Base-by-base conservation (phyloP, 2,888 invertebrate genomes). In the Abrostola tripartita region DNA sequence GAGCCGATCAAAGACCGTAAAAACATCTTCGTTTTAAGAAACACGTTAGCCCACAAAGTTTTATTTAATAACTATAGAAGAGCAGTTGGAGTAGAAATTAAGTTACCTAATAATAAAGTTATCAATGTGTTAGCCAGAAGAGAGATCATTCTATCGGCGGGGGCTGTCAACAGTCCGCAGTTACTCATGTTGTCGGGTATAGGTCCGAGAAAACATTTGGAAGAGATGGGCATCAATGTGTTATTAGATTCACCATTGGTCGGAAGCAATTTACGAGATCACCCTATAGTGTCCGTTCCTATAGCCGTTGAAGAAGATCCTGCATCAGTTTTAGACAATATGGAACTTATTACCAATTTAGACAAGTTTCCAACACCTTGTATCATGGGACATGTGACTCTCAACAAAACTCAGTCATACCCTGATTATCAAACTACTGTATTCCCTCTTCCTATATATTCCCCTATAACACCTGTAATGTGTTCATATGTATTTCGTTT, bases 131-230 rank as follows among this genome's bases (percentile, higher is more conserved):
- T 60, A 41, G 85, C 85, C 9, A 75, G 41, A 1, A 86, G 79
- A 72, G 91, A 91, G 80, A 78, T 90, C 0, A 85, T 91, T 63
- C 24, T 89, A 63, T 89, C 90, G 24, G 88, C 88, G 6, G 91
- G 91, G 11, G 76, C 87, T 4, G 71, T 90, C 2, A 88, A 85
- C 40, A 88, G 85, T 61, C 91, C 91, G 2, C 86, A 90, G 62
- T 57, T 91, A 0, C 68, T 91, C n/a, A 90, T 91, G 90, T 66
- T 90, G 5, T 91, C 91, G 6, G 91, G 91, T 36, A 76, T 91
- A 60, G 91, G 91, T 4, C 90, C 88, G 0, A 79, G 75, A 61
- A 49, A 83, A 1, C 83, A 91, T 76, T 82, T 91, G 38, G 42
- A 80, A 41, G 76, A 83, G 37, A 60, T 84, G 11, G 78, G 76